Percentiles rank a stretch among this genome's conserved stretches.
Conservation (phyloP, 2,113 vertebrate genomes). For the Mola mola region DNA sequence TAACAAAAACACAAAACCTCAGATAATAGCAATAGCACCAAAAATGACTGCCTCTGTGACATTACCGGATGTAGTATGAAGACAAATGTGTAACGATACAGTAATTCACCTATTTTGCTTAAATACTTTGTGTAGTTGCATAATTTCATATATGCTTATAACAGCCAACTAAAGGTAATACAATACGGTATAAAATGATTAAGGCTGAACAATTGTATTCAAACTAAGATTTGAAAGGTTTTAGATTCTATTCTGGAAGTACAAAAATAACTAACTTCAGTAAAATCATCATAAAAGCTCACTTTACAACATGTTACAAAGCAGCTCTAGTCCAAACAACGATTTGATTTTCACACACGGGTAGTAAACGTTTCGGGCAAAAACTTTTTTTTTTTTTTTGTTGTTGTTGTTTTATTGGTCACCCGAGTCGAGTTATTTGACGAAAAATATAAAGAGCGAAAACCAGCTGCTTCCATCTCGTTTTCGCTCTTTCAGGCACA, state of each 20-base stretch:
- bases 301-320: conserved; percentile 45
- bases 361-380: conserved; percentile 7
- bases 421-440: no score
- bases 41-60: conserved; percentile 20
- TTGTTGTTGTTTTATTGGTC: no score
- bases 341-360: conserved; percentile 26
- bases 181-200: conserved; percentile 39
- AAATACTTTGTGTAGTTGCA: conserved; percentile 24
- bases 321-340: conserved; percentile 2
- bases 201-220: conserved; percentile 22
- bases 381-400: no score
- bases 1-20: conserved; percentile 34
- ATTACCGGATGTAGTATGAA: not conserved
- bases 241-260: conserved; percentile 30
- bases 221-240: conserved; percentile 32
- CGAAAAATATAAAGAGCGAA: no score
- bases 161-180: conserved; percentile 40
- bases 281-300: conserved; percentile 24
- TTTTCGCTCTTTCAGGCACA: conserved; percentile 31
- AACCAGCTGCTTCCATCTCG: no score
- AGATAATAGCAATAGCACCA: conserved; percentile 56
- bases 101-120: conserved; percentile 18
- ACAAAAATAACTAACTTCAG: conserved; percentile 46
- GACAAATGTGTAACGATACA: conserved; percentile 5
- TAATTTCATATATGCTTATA: not conserved